Base-by-base conservation (phyloP, 2,797 vertebrate species). In the Onychomys torridus region DNA sequence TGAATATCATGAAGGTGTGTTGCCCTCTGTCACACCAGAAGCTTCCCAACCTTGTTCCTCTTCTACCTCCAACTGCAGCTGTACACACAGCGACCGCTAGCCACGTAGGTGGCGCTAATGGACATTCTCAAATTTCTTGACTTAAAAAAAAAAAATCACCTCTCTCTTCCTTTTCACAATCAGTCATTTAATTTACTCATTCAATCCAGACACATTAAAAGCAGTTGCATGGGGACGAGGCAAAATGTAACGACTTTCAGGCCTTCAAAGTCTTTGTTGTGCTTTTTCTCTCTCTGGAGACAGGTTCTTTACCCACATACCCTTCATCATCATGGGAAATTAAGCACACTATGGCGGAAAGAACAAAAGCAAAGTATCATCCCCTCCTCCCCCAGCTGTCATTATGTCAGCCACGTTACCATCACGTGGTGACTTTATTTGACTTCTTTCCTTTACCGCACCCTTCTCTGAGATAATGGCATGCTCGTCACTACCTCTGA, bases 301-400 rank as follows among this genome's bases (percentile, higher is more conserved):
- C 93, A 96, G 84, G 76, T 96, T 97, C 95, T 96, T 96, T 97
- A 96, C 97, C 94, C 97, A 96, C 89, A 96, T 86, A 40, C 79
- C 91, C 87, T 98, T 96, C 96, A 95, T 97, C 89, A 93, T 97
- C 52, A 57, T 69, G 95, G 97, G 93, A 97, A 97, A 97, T 97
- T 98, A 97, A 97, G 95, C 97, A 97, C 96, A 97, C 95, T 95
- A 89, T 82, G 95, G 89, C 78, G 83, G 46, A 25, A 61, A 96
- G 96, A 97, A 98, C 97, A 98, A 98, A 96, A 95, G 97, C 77
- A 32, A 57, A 92, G 88, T 94, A 88, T 63, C 93, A 89, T 61
- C 92, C 81, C 84, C 91, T 93, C 97, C 96, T 97, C 95, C 95
- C 95, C 82, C 61, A 76, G 89, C 95, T 97, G 97, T 97, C 97